phyloP scores from a whole-genome alignment of 2,113 vertebrate species.

The Leucosticte australis region DNA sequence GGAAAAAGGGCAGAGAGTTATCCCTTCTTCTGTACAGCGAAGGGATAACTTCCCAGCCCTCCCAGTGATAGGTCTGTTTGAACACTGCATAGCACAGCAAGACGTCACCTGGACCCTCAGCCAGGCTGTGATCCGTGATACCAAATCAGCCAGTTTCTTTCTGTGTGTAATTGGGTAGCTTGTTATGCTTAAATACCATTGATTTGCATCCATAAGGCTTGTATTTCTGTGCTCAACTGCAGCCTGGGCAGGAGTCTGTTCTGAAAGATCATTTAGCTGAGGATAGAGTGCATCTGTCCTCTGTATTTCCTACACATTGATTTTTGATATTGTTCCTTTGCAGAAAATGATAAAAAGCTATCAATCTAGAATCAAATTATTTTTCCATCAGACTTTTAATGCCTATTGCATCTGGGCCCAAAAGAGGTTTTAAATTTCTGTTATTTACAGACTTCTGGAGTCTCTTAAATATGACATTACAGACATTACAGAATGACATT shows the following conservation, averaged over 20 bases:
- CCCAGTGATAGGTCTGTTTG: not conserved
- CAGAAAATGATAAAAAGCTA: slow-evolving; percentile 9
- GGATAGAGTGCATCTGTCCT: not conserved
- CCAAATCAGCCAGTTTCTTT: not conserved
- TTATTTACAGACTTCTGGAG: not conserved
- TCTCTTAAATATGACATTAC: not conserved
- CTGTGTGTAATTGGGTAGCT: not conserved
- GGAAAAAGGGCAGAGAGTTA: not conserved
- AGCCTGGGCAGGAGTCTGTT: not conserved
- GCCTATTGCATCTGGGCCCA: not conserved
- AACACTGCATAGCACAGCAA: not conserved
- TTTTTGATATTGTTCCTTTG: not conserved
- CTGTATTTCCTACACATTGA: not conserved
- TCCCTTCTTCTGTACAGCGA: not conserved
- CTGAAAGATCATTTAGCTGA: not conserved
- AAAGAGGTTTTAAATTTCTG: not conserved
- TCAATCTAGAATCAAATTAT: not conserved
- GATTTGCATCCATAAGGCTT: not conserved
- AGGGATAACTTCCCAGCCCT: not conserved
- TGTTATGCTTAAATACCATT: not conserved
- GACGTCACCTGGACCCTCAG: not conserved
- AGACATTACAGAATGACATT: not conserved
- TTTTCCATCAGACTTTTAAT: not conserved
- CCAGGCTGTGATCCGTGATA: not conserved
- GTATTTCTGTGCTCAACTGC: not conserved